A percentile compares a stretch with the other conserved stretches of the same genome.
Conservation (phyloP, 2,113 vertebrate genomes). For the Reinhardtius hippoglossoides region DNA sequence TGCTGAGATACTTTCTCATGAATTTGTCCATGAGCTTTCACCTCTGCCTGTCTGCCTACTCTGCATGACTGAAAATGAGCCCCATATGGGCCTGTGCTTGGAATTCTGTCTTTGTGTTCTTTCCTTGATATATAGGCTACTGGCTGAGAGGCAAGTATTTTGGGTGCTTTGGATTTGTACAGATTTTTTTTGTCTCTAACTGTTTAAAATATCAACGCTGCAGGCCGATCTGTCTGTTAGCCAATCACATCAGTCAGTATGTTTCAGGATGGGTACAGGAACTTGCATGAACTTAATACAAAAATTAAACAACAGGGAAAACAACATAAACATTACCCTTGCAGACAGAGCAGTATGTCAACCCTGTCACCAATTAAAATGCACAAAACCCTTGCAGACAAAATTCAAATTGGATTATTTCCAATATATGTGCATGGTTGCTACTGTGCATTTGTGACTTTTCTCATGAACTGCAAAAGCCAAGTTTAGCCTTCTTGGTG, state of each 20-base stretch:
- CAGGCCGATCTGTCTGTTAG: not conserved
- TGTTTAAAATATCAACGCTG: not conserved
- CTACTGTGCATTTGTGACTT: too few relatives aligned
- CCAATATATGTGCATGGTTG: too few relatives aligned
- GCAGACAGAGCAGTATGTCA: too few relatives aligned
- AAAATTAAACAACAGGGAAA: too few relatives aligned
- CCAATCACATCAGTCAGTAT: not conserved
- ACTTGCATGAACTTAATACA: not conserved
- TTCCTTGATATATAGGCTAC: slow-evolving; percentile 1
- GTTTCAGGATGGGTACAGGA: not conserved
- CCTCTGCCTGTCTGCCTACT: slow-evolving; percentile 54
- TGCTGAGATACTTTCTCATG: slow-evolving; percentile 20
- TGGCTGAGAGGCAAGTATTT: not conserved
- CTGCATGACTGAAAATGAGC: slow-evolving; percentile 67
- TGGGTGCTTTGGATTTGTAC: not conserved
- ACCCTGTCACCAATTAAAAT: too few relatives aligned
- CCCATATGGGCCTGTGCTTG: not conserved
- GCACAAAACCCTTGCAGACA: too few relatives aligned
- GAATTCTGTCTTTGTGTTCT: slow-evolving; percentile 34
- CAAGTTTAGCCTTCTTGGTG: too few relatives aligned
- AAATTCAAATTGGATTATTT: too few relatives aligned
- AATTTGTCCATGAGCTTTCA: slow-evolving; percentile 35
- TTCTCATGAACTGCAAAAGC: too few relatives aligned
- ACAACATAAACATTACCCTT: too few relatives aligned
- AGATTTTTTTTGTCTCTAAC: not conserved